These are phyloP conservation scores for Cyrtorhinus lividipennis DNA, from an alignment of 1,140 invertebrate genomes.

Conservation along the genomic window DNA sequence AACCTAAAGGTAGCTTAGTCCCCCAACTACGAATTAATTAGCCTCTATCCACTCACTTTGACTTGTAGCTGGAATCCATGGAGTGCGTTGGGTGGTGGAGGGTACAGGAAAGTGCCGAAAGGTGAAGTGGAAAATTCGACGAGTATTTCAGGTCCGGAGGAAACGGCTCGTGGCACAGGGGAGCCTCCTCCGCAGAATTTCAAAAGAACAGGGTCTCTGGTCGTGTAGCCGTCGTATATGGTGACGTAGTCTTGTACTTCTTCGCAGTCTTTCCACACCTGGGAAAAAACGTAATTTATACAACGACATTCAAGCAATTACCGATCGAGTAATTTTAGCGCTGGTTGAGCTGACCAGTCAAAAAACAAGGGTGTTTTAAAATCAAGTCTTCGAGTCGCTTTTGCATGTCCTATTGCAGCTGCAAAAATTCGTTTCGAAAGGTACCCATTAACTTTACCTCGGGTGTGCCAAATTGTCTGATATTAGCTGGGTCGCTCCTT, in stretches of 20 bases:
- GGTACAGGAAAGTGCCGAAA: constrained; percentile 71
- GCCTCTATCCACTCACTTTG: constrained; percentile 49
- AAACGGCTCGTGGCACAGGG: constrained; percentile 62
- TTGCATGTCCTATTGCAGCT: too few species aligned
- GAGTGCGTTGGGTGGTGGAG: constrained; percentile 54
- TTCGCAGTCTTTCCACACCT: constrained; percentile 70
- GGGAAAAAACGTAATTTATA: constrained; percentile 9
- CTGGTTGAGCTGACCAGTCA: too few species aligned
- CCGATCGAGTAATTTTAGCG: too few species aligned
- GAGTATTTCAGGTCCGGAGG: constrained; percentile 68
- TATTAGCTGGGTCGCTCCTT: too few species aligned
- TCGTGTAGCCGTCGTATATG: constrained; percentile 80
- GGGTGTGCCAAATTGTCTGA: too few species aligned
- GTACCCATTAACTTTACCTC: too few species aligned
- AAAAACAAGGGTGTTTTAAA: too few species aligned
- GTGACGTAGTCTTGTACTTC: constrained; percentile 76
- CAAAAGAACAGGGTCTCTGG: constrained; percentile 68
- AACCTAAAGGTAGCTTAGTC: too few species aligned
- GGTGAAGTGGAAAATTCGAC: constrained; percentile 82
- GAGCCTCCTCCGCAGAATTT: constrained; percentile 80
- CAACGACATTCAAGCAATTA: background rate
- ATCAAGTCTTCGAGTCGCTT: too few species aligned
- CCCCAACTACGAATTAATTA: too few species aligned
- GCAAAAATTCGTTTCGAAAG: too few species aligned
- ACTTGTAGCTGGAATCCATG: constrained; percentile 80